phyloP scores from a whole-genome alignment of 2,888 invertebrate species.

The Fissipunctia ypsillon region DNA sequence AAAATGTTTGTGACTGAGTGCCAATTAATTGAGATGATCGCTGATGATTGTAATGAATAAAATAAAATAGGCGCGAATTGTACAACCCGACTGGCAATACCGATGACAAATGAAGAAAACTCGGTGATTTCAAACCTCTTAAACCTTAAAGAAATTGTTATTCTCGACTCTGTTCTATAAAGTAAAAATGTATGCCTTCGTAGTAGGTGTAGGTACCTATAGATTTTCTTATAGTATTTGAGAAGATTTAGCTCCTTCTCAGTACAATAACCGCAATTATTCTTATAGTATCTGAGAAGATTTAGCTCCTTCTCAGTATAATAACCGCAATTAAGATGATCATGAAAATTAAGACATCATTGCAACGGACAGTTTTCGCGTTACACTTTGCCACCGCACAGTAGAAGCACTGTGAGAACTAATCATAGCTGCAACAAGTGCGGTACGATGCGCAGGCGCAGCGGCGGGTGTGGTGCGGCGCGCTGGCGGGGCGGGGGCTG shows the following conservation, averaged over 20 bases:
- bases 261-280: no score
- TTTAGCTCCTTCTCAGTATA: neutral
- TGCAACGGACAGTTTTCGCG: neutral
- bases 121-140: neutral
- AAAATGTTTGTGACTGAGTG: conserved; percentile 49
- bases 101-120: neutral
- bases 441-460: conserved; percentile 29
- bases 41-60: neutral
- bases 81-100: neutral
- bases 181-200: neutral
- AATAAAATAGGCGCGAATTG: conserved; percentile 7
- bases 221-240: no score
- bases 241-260: no score
- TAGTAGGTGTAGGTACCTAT: neutral
- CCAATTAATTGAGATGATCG: conserved; percentile 34
- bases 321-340: neutral
- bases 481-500: conserved; percentile 54
- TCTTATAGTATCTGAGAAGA: neutral
- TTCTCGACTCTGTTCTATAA: neutral
- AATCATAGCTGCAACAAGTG: conserved; percentile 11
- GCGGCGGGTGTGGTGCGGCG: conserved; percentile 4
- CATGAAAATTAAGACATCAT: neutral
- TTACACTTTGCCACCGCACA: neutral
- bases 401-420: neutral
- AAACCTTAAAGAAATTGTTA: neutral